phyloP scores from a whole-genome alignment of 2,113 vertebrate genomes.

The Antechinus flavipes region DNA sequence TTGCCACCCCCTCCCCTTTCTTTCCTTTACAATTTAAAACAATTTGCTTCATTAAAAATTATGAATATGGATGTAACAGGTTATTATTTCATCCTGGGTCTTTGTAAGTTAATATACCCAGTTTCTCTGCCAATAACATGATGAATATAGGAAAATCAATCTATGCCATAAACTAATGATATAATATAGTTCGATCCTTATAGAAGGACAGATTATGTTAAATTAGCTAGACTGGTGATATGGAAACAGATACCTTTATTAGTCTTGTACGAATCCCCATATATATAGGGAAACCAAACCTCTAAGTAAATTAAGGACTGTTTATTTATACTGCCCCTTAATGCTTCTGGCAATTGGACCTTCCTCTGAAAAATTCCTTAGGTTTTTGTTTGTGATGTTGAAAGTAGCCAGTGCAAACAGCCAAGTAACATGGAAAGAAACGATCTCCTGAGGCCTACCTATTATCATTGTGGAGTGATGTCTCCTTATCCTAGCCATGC shows the following conservation, averaged over 20 bases:
- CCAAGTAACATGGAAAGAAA: conserved; percentile 10
- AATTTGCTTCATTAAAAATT: conserved; percentile 74
- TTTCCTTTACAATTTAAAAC: conserved; percentile 80
- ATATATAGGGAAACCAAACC: neutral
- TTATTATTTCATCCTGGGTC: conserved; percentile 68
- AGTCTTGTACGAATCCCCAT: neutral
- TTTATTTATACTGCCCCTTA: conserved; percentile 32
- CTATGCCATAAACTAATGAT: conserved; percentile 56
- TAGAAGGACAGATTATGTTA: conserved; percentile 46
- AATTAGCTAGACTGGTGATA: conserved; percentile 33
- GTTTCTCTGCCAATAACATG: conserved; percentile 22
- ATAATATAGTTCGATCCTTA: conserved; percentile 27
- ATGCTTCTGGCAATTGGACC: conserved; percentile 45
- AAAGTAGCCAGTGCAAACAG: conserved; percentile 52
- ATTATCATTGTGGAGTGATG: conserved; percentile 8
- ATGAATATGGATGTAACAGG: conserved; percentile 31
- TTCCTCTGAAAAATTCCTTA: conserved; percentile 54
- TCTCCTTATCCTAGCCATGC: conserved; percentile 4
- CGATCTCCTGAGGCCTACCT: conserved; percentile 4
- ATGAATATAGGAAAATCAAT: conserved; percentile 19
- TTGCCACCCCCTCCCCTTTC: conserved; percentile 75
- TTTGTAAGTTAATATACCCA: conserved; percentile 54
- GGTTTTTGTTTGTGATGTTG: conserved; percentile 49
- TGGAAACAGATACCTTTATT: conserved; percentile 39
- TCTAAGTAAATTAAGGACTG: conserved; percentile 14